Evolutionary conservation across 2,113 vertebrate species (phyloP).

Genomic region (Trogon melanurus): DNA sequence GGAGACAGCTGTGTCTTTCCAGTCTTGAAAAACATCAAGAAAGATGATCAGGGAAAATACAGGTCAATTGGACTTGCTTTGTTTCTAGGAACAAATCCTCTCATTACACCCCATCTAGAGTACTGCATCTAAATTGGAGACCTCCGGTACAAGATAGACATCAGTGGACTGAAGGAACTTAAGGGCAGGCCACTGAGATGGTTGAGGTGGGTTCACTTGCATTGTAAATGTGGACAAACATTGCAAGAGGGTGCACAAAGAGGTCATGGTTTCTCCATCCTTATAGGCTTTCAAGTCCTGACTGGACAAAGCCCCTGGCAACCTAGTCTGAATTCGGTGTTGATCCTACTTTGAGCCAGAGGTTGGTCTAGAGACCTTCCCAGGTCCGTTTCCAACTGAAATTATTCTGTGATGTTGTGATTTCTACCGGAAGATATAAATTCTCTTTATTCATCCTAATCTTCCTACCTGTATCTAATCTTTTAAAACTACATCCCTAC

Average conservation of each 20-base stretch:
- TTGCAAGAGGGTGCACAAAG: background rate
- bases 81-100: background rate
- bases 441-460: background rate
- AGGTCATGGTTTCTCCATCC: background rate
- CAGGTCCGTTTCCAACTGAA: background rate
- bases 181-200: background rate
- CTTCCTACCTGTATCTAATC: background rate
- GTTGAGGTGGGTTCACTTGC: background rate
- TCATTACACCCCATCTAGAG: background rate
- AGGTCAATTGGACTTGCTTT: background rate
- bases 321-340: background rate
- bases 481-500: background rate
- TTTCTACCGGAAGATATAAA: background rate
- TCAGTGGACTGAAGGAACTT: background rate
- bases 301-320: background rate
- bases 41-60: background rate
- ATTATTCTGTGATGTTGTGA: background rate
- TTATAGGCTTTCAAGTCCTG: background rate
- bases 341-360: background rate
- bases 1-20: background rate
- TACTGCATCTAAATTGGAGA: background rate
- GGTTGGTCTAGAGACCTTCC: background rate
- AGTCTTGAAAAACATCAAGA: background rate
- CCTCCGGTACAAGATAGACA: background rate
- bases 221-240: background rate